Evolutionary conservation across 2,797 vertebrate species (phyloP).

Genomic region (Caiman crocodilus): DNA sequence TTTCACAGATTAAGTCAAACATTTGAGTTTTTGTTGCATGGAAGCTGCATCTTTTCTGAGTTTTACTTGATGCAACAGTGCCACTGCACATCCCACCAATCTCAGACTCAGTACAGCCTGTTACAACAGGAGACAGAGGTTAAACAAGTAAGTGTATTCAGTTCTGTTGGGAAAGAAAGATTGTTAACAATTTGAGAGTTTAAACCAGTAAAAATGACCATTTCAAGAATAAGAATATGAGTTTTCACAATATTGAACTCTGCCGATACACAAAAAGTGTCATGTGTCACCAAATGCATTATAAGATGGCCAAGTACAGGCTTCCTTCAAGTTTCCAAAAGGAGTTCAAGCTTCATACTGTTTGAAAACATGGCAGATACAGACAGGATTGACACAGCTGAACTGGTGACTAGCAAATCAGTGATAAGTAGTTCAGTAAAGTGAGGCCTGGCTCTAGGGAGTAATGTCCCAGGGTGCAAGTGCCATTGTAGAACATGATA

Average conservation of each 20-base stretch:
- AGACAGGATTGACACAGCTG: conserved; percentile 54
- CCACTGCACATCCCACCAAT: conserved; percentile 17
- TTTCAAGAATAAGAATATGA: conserved; percentile 69
- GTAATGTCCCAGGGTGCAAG: conserved; percentile 50
- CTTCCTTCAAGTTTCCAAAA: conserved; percentile 68
- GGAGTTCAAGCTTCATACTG: conserved; percentile 54
- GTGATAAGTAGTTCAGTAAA: conserved; percentile 51
- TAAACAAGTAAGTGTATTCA: conserved; percentile 74
- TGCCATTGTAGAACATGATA: conserved; percentile 64
- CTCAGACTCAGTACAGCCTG: conserved; percentile 25
- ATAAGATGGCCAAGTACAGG: conserved; percentile 51
- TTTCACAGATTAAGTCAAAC: conserved; percentile 61
- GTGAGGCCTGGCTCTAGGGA: conserved; percentile 46
- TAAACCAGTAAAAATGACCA: conserved; percentile 71
- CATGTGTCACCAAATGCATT: conserved; percentile 56
- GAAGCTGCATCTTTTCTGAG: conserved; percentile 48
- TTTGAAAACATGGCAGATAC: conserved; percentile 71
- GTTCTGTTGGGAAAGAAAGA: conserved; percentile 68
- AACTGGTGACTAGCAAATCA: neutral
- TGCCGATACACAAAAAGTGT: conserved; percentile 67
- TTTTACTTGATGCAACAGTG: conserved; percentile 6
- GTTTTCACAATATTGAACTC: conserved; percentile 74
- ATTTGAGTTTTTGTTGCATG: conserved; percentile 59
- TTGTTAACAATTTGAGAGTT: conserved; percentile 55
- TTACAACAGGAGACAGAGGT: conserved; percentile 53